These are phyloP conservation scores for Heliconius ismenius DNA, from an alignment of 2,888 invertebrate genomes.

Conservation along the genomic window DNA sequence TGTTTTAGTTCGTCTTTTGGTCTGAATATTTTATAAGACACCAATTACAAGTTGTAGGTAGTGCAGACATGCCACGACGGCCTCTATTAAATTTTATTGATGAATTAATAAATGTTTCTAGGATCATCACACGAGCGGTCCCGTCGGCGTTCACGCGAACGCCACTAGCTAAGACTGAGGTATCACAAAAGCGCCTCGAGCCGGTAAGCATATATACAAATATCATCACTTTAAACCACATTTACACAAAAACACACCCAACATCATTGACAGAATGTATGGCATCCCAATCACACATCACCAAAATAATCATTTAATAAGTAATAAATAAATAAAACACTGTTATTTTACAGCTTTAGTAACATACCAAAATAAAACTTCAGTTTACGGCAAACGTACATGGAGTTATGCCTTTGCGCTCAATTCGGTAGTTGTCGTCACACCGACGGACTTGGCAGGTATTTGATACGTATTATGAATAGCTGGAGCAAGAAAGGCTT, in stretches of 20 bases:
- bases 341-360: constrained; percentile 79
- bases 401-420: constrained; percentile 73
- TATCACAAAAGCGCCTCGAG: constrained; percentile 78
- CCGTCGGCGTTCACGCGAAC: constrained; percentile 75
- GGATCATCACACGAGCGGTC: constrained; percentile 72
- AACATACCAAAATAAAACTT: constrained; percentile 78
- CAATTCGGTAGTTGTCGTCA: constrained; percentile 78
- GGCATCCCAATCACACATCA: constrained; percentile 43
- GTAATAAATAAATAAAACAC: constrained; percentile 79
- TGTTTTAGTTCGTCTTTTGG: too few relatives aligned
- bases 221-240: constrained; percentile 29
- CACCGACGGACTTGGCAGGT: constrained; percentile 81
- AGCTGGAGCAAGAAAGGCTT: constrained; percentile 56
- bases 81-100: neutral
- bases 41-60: too few relatives aligned
- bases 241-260: constrained; percentile 27
- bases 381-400: constrained; percentile 77
- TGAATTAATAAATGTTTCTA: constrained; percentile 44
- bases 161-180: constrained; percentile 78
- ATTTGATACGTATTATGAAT: constrained; percentile 80
- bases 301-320: constrained; percentile 59
- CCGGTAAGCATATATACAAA: constrained; percentile 69
- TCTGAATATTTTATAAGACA: too few relatives aligned
- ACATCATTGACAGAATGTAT: constrained; percentile 35
- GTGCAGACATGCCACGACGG: too few relatives aligned